These are phyloP conservation scores for Macaria liturata DNA, from an alignment of 2,888 invertebrate genomes.

Conservation along the genomic window DNA sequence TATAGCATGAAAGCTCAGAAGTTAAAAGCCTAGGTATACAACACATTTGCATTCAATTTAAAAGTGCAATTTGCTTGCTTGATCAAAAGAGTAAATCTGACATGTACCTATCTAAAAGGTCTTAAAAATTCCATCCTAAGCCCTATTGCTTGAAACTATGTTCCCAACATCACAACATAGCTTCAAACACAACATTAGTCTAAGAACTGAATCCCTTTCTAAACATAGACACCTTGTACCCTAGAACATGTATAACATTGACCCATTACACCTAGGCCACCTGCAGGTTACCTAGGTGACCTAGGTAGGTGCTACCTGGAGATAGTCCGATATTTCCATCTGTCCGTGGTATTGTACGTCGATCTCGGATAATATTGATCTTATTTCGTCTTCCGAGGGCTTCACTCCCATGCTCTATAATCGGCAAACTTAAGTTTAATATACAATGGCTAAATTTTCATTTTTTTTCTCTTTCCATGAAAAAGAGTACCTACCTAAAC, in stretches of 20 bases:
- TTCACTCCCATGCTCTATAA: conserved; percentile 86
- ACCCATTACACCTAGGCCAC: conserved; percentile 26
- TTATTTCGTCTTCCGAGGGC: conserved; percentile 87
- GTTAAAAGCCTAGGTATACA: too few relatives aligned
- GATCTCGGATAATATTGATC: conserved; percentile 91
- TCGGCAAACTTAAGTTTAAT: conserved; percentile 21
- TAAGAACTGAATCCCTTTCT: conserved; percentile 1
- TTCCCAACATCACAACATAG: conserved; percentile 5
- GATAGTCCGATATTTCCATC: conserved; percentile 93
- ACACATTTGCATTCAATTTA: too few relatives aligned
- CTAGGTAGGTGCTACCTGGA: conserved; percentile 88
- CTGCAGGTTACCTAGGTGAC: conserved; percentile 2
- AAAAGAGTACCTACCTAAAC: too few relatives aligned
- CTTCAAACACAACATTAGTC: conserved; percentile 6
- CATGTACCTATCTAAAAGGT: neutral
- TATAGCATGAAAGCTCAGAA: too few relatives aligned
- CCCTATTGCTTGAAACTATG: conserved; percentile 7
- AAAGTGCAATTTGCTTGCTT: too few relatives aligned
- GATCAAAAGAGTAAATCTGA: too few relatives aligned
- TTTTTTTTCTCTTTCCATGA: too few relatives aligned
- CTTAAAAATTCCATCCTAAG: conserved; percentile 15
- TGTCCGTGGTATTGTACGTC: conserved; percentile 93
- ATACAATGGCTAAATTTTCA: neutral
- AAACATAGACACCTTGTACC: conserved; percentile 4
- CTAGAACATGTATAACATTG: conserved; percentile 37